Percentiles rank a stretch among this genome's conserved stretches.
phyloP scores from a whole-genome alignment of 2,113 vertebrate species.

The Chelonoidis abingdonii region DNA sequence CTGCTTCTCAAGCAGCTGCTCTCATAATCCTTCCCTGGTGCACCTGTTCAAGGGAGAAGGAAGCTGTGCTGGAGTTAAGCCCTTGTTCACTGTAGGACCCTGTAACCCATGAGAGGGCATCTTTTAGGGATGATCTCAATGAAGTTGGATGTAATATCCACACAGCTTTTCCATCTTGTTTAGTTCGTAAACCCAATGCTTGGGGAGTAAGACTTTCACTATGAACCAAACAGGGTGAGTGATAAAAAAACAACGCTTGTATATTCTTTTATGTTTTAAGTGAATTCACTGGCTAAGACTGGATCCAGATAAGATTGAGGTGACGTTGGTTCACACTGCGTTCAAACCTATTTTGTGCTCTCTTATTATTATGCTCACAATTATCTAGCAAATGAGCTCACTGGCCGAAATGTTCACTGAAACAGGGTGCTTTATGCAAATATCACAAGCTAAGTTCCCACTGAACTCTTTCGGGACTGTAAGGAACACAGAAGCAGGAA shows the following conservation, averaged over 20 bases:
- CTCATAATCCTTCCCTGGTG: no score
- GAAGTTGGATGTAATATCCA: not conserved
- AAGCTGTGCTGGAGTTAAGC: not conserved
- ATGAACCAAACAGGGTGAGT: not conserved
- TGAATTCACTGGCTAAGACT: not conserved
- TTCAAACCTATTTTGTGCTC: not conserved
- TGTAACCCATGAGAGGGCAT: not conserved
- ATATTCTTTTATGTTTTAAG: not conserved
- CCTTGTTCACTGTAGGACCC: not conserved
- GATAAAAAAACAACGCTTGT: fast-evolving
- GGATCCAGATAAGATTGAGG: not conserved
- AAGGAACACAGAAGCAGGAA: not conserved
- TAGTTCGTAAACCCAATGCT: not conserved
- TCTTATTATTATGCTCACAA: not conserved
- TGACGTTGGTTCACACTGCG: not conserved
- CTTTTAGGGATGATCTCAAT: not conserved
- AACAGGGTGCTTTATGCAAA: not conserved
- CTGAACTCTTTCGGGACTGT: not conserved
- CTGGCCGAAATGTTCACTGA: not conserved
- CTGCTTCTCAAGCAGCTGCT: no score
- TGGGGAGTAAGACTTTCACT: not conserved
- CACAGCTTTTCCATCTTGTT: not conserved
- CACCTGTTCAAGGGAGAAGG: no score
- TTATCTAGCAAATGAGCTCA: not conserved
- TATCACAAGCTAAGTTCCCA: not conserved